Conservation (phyloP, 1,140 invertebrate genomes). For the Chionoecetes opilio region DNA sequence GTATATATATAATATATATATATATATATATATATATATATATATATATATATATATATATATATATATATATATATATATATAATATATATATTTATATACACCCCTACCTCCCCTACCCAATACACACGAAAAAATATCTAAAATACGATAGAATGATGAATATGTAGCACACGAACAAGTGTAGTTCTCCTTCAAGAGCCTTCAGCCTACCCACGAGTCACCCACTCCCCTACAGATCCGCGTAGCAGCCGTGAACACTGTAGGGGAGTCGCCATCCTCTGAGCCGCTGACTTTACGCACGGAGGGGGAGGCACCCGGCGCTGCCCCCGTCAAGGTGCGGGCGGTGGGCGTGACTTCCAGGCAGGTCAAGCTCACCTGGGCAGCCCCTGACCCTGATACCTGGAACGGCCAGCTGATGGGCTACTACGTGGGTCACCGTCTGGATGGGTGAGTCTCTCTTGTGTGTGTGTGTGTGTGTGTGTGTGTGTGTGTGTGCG, state of each 20-base stretch:
- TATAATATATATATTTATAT: no score
- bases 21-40: no score
- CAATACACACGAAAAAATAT: not conserved
- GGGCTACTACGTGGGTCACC: slow-evolving; percentile 88
- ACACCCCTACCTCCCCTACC: not conserved
- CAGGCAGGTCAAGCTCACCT: slow-evolving; percentile 90
- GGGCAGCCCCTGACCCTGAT: slow-evolving; percentile 89
- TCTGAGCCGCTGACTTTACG: slow-evolving; percentile 81
- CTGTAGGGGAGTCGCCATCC: slow-evolving; percentile 83
- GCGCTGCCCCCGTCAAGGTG: slow-evolving; percentile 89
- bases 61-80: no score
- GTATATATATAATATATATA: no score
- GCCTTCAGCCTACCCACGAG: not conserved
- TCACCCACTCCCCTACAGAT: slow-evolving; percentile 71
- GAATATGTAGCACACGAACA: not conserved
- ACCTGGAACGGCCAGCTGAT: slow-evolving; percentile 89
- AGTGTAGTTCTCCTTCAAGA: not conserved
- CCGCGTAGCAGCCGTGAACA: slow-evolving; percentile 83
- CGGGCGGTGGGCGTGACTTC: slow-evolving; percentile 89
- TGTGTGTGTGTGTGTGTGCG: no score
- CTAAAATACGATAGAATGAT: not conserved
- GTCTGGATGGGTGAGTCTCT: slow-evolving; percentile 60
- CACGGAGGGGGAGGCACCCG: slow-evolving; percentile 85
- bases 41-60: no score
- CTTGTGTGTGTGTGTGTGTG: not conserved